These are phyloP conservation scores for Rhizoglyphus robini DNA, from an alignment of 1,140 invertebrate species.

Conservation along the genomic window DNA sequence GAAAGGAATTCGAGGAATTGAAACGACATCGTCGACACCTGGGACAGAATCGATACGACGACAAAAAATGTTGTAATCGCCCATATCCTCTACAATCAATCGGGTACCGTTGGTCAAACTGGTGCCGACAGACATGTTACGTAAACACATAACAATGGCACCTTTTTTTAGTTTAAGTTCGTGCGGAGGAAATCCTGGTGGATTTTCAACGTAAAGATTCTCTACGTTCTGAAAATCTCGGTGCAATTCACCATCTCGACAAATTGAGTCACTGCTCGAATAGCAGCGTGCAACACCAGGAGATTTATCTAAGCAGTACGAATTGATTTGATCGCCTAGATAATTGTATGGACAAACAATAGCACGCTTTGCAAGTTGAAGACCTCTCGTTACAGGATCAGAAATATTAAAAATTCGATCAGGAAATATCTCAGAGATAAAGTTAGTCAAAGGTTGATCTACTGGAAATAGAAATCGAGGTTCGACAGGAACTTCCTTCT, in stretches of 20 bases:
- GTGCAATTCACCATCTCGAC: no score
- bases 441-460: neutral
- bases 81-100: constrained; percentile 27
- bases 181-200: constrained; percentile 33
- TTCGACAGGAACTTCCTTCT: neutral
- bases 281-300: no score
- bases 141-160: no score
- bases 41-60: constrained; percentile 22
- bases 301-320: no score
- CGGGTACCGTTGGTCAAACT: no score
- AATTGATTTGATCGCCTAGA: no score
- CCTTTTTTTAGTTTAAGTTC: no score
- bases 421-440: neutral
- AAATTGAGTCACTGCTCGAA: no score
- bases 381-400: neutral
- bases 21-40: constrained; percentile 20
- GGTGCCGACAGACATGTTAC: no score
- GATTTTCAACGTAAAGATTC: constrained; percentile 32
- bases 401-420: neutral
- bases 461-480: neutral
- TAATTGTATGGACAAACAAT: no score
- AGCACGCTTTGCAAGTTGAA: no score
- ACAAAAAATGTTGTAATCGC: constrained; percentile 23
- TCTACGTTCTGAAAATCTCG: constrained; percentile 30
- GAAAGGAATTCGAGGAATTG: constrained; percentile 25